These are phyloP conservation scores for Phytoseiulus persimilis DNA, from an alignment of 2,888 invertebrate species.

Conservation along the genomic window DNA sequence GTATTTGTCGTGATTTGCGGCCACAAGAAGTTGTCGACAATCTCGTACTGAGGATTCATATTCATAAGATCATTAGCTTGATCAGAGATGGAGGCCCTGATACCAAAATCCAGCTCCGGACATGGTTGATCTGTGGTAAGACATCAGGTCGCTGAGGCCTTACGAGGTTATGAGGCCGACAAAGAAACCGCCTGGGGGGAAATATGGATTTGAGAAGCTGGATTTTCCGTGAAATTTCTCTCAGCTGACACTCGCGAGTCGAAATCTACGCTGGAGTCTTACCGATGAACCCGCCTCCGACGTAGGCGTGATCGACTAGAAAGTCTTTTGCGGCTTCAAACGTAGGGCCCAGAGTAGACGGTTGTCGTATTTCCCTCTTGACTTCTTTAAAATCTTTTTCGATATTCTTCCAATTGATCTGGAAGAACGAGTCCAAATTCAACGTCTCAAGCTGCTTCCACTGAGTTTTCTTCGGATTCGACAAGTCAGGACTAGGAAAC, in stretches of 20 bases:
- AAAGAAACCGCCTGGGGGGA: not conserved
- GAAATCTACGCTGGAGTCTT: not conserved
- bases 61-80: too few species aligned
- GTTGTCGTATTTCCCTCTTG: slow-evolving; percentile 1
- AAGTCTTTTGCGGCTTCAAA: not conserved
- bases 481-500: too few species aligned
- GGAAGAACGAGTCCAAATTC: not conserved
- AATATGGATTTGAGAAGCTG: too few species aligned
- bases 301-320: not conserved
- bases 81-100: too few species aligned
- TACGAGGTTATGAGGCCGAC: not conserved
- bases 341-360: not conserved
- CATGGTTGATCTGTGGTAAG: not conserved
- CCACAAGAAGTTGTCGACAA: too few species aligned
- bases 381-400: slow-evolving; percentile 10
- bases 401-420: slow-evolving; percentile 27
- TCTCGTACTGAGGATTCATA: too few species aligned
- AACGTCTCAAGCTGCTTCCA: too few species aligned
- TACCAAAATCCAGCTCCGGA: too few species aligned
- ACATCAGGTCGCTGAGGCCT: not conserved
- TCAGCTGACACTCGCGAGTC: too few species aligned
- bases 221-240: too few species aligned
- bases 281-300: slow-evolving; percentile 33
- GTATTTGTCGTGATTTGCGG: too few species aligned
- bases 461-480: too few species aligned